Conservation (phyloP, 2,888 invertebrate species). For the Lypha dubia region DNA sequence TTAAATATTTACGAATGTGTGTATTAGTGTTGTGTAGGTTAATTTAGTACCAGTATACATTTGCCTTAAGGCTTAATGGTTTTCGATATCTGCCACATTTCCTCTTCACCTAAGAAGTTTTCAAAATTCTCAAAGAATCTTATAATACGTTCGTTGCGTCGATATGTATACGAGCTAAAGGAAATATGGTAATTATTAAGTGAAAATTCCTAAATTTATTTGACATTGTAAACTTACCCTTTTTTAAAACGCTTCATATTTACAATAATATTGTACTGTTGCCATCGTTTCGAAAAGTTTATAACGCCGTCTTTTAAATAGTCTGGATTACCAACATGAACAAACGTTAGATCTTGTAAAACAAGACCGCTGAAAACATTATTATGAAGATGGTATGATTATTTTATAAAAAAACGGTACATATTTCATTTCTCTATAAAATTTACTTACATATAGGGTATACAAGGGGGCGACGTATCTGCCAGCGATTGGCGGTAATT, state of each 20-base stretch:
- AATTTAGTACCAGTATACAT: constrained; percentile 76
- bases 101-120: constrained; percentile 97
- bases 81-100: constrained; percentile 99
- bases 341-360: constrained; percentile 99
- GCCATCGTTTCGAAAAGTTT: constrained; percentile 99
- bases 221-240: constrained; percentile 86
- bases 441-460: constrained; percentile 97
- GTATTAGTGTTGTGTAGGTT: constrained; percentile 63
- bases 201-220: not conserved
- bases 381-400: constrained; percentile 29
- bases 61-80: constrained; percentile 91
- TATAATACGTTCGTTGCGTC: constrained; percentile 96
- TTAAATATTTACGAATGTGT: constrained; percentile 33
- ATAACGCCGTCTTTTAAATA: constrained; percentile 92
- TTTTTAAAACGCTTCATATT: constrained; percentile 99
- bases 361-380: constrained; percentile 92
- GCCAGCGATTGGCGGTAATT: constrained; percentile 97
- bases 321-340: constrained; percentile 98
- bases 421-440: not conserved
- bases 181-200: not conserved
- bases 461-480: constrained; percentile 98
- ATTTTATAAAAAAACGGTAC: not conserved
- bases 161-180: constrained; percentile 94
- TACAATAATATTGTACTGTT: constrained; percentile 98
- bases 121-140: constrained; percentile 98